Evolutionary conservation across 2,113 vertebrate species (phyloP).

Genomic region (Sphyrna mokarran): DNA sequence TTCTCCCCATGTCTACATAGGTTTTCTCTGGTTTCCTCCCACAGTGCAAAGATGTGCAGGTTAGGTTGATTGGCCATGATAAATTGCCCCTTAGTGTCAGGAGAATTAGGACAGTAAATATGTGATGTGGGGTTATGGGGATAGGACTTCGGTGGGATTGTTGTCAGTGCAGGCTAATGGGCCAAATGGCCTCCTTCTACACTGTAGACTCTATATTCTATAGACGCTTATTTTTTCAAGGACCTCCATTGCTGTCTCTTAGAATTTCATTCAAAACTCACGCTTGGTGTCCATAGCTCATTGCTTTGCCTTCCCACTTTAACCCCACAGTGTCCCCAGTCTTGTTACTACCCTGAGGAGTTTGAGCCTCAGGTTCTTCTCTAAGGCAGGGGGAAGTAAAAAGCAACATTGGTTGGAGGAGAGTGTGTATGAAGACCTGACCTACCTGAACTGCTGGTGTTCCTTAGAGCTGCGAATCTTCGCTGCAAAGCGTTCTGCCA

Average conservation of each 20-base stretch:
- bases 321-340: neutral
- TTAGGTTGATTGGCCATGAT: too few species aligned
- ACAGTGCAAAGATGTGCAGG: too few species aligned
- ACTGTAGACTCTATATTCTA: neutral
- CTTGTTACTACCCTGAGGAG: neutral
- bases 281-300: neutral
- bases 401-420: neutral
- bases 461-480: slow-evolving; percentile 93
- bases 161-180: too few species aligned
- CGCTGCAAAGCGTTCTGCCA: slow-evolving; percentile 91
- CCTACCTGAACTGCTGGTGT: slow-evolving; percentile 94
- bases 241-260: neutral
- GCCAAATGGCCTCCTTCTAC: too few species aligned
- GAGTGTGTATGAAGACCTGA: neutral
- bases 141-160: too few species aligned
- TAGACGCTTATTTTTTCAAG: neutral
- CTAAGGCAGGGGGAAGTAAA: neutral
- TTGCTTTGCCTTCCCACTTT: neutral
- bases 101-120: too few species aligned
- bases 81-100: too few species aligned
- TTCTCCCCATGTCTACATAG: too few species aligned
- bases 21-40: too few species aligned
- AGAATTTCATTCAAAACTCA: neutral
- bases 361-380: neutral
- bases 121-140: too few species aligned